phyloP scores from a whole-genome alignment of 2,888 invertebrate species.

The Lymantria dispar region DNA sequence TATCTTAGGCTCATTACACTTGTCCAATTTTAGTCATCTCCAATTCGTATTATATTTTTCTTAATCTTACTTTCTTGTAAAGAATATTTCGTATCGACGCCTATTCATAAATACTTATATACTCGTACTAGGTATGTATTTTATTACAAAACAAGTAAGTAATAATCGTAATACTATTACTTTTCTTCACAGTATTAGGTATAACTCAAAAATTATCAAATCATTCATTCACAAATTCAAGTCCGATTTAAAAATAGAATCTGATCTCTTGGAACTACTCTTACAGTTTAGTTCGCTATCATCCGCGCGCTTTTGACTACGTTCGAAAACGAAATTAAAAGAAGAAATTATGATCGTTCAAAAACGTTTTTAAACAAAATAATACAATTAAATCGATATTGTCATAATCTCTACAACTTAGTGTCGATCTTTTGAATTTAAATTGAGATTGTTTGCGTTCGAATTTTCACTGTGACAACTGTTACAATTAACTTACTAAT shows the following conservation, averaged over 20 bases:
- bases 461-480: not conserved
- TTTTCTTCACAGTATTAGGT: no score
- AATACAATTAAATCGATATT: not conserved
- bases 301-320: slow-evolving; percentile 27
- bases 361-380: slow-evolving; percentile 2
- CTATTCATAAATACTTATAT: no score
- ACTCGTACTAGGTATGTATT: no score
- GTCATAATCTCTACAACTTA: not conserved
- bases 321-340: slow-evolving; percentile 7
- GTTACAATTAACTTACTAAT: not conserved
- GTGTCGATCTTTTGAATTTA: not conserved
- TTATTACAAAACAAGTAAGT: no score
- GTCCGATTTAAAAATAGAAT: slow-evolving; percentile 37
- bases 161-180: no score
- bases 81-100: no score
- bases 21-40: no score
- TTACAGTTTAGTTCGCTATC: slow-evolving; percentile 32
- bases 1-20: no score
- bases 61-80: no score
- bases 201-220: slow-evolving; percentile 19
- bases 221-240: slow-evolving; percentile 32
- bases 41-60: no score
- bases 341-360: not conserved
- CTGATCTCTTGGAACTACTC: slow-evolving; percentile 29
- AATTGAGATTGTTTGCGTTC: not conserved